Conservation (phyloP, 2,888 invertebrate genomes). For the Quadroppia sp. region DNA sequence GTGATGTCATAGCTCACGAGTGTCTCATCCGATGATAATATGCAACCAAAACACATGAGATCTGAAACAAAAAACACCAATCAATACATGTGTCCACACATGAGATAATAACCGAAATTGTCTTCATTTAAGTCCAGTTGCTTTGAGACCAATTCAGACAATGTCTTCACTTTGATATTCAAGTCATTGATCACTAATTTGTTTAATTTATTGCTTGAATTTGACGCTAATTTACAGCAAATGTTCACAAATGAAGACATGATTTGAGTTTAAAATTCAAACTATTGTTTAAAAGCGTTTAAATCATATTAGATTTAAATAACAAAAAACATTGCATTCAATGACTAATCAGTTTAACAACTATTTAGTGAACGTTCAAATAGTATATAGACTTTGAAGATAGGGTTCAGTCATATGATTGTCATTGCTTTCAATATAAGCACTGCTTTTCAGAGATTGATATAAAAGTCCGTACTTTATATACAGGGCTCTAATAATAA, state of each 20-base stretch:
- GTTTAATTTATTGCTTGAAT: not conserved
- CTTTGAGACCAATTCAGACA: slow-evolving; percentile 24
- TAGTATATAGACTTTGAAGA: no score
- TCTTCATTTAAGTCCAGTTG: slow-evolving; percentile 6
- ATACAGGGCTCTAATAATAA: no score
- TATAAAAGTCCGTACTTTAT: no score
- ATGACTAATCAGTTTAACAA: not conserved
- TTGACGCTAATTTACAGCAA: not conserved
- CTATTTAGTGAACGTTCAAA: no score
- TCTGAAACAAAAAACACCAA: slow-evolving; percentile 55
- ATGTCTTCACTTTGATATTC: not conserved
- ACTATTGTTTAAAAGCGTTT: not conserved
- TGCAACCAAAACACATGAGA: slow-evolving; percentile 67
- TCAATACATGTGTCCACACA: not conserved
- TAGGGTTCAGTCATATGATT: no score
- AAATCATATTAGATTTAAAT: not conserved
- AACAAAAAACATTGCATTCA: not conserved
- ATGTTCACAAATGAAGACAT: slow-evolving; percentile 20
- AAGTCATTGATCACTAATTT: not conserved
- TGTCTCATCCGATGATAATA: slow-evolving; percentile 63
- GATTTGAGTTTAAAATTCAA: not conserved
- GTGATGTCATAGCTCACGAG: slow-evolving; percentile 63
- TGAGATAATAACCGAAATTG: not conserved
- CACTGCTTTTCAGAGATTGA: no score
- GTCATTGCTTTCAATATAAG: no score